Base-by-base conservation (phyloP, 1,140 invertebrate genomes). In the Drosophila micromelanica region DNA sequence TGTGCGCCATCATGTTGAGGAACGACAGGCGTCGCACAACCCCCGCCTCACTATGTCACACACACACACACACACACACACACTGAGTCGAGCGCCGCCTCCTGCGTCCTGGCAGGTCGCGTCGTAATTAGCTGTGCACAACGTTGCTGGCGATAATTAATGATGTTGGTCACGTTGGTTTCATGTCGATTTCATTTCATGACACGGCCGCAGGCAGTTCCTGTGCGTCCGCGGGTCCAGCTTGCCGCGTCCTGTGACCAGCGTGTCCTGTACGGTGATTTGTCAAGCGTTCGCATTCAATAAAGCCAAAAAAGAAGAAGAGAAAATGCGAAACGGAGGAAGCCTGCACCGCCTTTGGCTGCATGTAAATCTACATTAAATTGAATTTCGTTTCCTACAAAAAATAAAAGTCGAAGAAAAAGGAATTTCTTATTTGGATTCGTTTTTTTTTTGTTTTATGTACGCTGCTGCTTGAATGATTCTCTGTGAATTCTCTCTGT, bases 131-230 rank as follows among this genome's bases (percentile, higher is more conserved):
- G 82, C 82, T 76, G 76, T 46, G 78, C 79, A 70, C 75, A 68
- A 72, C 65, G 64, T 80, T 84, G 76, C 76, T 74, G 84, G 84
- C 85, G 84, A 89, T 89, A 89, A 89, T 89, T 89, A 89, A 89
- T 89, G 84, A 89, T 85, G 73, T 89, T 90, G 84, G 84, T 89
- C 84, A 89, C 84, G 80, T 89, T 90, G 84, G 84, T 90, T 89
- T 89, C 76, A 90, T 89, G 84, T 89, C 84, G 85, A 89, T 89
- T 89, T 89, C 84, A 89, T 87, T 87, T 89, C 84, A 87, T 76
- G 84, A 84, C 85, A 79, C 80, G 48, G 84, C 84, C 79, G 73
- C 84, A 79, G 76, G 69, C 76, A 57, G 51, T 37, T 55, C 27
- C 38, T 30, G 40, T 57, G 62, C 32, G 27, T 32, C 23, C 42